Base-by-base conservation (phyloP, 2,113 vertebrate genomes). In the Carettochelys insculpta region DNA sequence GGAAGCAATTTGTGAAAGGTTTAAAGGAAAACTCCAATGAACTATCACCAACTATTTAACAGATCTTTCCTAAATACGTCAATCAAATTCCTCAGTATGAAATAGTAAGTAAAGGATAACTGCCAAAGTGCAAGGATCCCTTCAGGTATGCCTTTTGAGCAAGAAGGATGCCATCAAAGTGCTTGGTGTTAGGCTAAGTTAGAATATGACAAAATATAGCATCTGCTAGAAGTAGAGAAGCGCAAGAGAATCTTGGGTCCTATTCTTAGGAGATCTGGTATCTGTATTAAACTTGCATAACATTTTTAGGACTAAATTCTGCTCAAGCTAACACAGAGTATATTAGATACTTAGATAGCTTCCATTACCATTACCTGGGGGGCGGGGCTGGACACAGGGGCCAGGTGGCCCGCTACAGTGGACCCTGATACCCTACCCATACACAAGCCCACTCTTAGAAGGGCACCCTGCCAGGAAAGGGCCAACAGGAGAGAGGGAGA, bases 151-250 rank as follows among this genome's bases (percentile, higher is more conserved):
- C 45, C n/a, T 27, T 86, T 27, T 86, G 50, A 82, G 43, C 8
- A 3, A 22, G 34, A 65, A 6, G 78, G 3, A 3, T 11, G 14
- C 3, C 9, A 0, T 8, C 11, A 45, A 47, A 50, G 3, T 61
- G 34, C 79, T 27, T 12, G 9, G 34, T 2, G 5, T 9, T 56
- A 20, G 27, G 56, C 0, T 24, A 50, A 56, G 24, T 27, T 47
- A 51, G 48, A 92, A 47, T 29, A n/a, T 2, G 1, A 68, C 6
- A 3, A n/a, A 54, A 6, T 53, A 8, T 31, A 5, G 1, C 54
- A 8, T 65, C 34, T 56, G 25, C 53, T 65, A 65, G 17, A 65
- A 65, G 34, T 17, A 65, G 61, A n/a, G 2, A 3, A 65, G 2
- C 8, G 51, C 6, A 88, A 88, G 22, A 82, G 1, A 71, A 68